Conservation (phyloP, 2,888 invertebrate genomes). For the Tolmerus cingulatus region DNA sequence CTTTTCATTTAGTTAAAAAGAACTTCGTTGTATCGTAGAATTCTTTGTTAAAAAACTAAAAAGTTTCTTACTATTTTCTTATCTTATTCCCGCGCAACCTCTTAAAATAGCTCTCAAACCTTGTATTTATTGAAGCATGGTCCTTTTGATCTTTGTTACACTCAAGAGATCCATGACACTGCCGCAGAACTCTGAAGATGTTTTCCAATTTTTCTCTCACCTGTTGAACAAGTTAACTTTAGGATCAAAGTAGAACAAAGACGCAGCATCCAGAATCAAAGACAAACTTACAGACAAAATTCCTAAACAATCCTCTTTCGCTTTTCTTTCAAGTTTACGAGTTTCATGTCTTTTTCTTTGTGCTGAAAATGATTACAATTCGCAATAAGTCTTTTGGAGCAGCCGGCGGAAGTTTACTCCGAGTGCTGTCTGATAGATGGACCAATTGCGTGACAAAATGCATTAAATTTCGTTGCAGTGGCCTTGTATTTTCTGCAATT, state of each 20-base stretch:
- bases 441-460: background rate
- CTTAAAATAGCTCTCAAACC: background rate
- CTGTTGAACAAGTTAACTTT: background rate
- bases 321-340: background rate
- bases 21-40: background rate
- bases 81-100: background rate
- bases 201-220: background rate
- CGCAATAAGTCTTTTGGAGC: background rate
- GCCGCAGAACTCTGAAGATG: background rate
- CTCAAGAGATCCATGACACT: background rate
- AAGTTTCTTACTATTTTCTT: background rate
- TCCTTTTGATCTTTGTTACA: background rate
- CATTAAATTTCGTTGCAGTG: background rate
- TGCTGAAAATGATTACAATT: background rate
- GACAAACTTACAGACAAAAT: background rate
- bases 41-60: background rate
- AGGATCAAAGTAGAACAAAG: background rate
- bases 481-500: background rate
- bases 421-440: background rate
- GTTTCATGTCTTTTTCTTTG: background rate
- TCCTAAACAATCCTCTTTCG: background rate
- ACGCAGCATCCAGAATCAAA: background rate
- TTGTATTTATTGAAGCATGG: background rate
- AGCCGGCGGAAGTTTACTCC: background rate
- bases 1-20: background rate